These are phyloP conservation scores for Sminthopsis crassicaudata DNA, from an alignment of 2,113 vertebrate species.

Conservation along the genomic window DNA sequence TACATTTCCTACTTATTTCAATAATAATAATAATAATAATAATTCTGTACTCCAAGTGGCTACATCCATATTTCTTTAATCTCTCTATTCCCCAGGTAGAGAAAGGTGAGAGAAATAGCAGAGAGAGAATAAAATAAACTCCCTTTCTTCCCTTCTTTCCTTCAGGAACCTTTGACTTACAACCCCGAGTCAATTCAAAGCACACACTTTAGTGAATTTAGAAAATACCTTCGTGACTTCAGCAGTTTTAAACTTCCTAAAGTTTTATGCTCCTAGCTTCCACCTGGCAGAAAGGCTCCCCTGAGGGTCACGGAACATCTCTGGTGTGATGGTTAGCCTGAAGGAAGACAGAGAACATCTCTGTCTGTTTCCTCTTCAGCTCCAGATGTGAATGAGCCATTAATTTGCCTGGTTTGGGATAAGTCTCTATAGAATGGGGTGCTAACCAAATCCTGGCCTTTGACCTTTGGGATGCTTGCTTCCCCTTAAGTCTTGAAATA, in stretches of 20 bases:
- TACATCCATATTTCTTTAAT: constrained; percentile 24
- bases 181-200: not conserved
- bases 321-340: not conserved
- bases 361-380: not conserved
- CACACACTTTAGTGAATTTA: not conserved
- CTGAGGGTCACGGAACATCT: not conserved
- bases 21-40: constrained; percentile 54
- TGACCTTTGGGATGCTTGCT: not conserved
- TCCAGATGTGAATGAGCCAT: not conserved
- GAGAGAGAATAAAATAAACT: not conserved
- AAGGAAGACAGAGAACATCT: not conserved
- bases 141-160: fast-evolving
- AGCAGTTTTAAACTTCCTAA: not conserved
- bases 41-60: constrained; percentile 30
- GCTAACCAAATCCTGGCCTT: not conserved
- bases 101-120: not conserved
- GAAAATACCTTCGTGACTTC: not conserved
- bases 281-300: not conserved
- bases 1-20: constrained; percentile 55
- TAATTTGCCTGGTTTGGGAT: not conserved
- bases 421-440: not conserved
- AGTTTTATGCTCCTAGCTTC: not conserved
- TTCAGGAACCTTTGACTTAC: not conserved
- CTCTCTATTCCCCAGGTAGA: not conserved
- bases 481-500: not conserved